Conservation (phyloP, 1,140 invertebrate species). For the Helicoverpa zea region DNA sequence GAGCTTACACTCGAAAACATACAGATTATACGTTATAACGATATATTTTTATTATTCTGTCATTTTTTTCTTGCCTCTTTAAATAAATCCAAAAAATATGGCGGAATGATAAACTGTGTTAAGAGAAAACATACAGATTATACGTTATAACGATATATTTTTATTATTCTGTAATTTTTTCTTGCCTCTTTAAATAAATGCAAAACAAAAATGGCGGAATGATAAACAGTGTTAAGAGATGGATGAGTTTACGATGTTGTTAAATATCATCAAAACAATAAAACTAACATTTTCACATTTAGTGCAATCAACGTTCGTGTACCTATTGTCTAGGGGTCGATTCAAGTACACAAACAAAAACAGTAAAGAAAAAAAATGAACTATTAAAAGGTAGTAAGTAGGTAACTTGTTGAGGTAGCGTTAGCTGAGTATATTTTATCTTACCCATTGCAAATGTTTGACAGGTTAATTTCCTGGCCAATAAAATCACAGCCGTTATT, state of each 20-base stretch:
- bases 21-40: conserved; percentile 20
- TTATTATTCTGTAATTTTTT: neutral
- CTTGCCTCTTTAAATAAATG: neutral
- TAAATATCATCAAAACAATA: neutral
- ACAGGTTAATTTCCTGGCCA: conserved; percentile 19
- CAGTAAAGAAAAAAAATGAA: neutral
- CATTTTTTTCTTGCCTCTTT: neutral
- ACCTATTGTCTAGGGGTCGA: neutral
- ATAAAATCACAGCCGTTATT: conserved; percentile 12
- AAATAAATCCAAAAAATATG: neutral
- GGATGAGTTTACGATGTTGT: neutral
- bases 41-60: conserved; percentile 13
- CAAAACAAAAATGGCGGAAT: too few relatives aligned
- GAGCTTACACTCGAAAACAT: conserved; percentile 5
- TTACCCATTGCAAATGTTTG: neutral
- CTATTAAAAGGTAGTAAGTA: neutral
- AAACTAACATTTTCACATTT: too few relatives aligned
- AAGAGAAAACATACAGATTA: too few relatives aligned
- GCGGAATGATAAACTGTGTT: neutral
- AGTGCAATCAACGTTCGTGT: neutral
- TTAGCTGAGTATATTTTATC: neutral
- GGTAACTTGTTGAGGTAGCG: neutral
- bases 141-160: conserved; percentile 25
- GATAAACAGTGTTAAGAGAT: neutral
- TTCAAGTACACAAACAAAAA: neutral